These are phyloP conservation scores for Apomyelois bistriatella DNA, from an alignment of 2,888 invertebrate genomes.

Conservation along the genomic window DNA sequence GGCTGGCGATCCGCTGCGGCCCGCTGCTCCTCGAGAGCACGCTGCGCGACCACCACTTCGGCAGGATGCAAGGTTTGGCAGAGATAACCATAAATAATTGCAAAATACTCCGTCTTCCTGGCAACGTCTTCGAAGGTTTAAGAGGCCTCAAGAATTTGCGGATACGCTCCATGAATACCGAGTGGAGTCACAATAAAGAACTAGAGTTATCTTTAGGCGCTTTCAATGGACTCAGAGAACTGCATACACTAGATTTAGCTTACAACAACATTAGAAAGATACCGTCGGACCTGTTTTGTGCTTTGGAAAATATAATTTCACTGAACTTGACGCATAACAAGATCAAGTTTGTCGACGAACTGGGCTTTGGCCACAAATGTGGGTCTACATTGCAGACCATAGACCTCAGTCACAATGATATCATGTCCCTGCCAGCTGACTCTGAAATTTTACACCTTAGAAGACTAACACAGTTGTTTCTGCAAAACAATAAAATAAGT, in stretches of 20 bases:
- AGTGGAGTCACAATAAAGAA: constrained; percentile 86
- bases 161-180: constrained; percentile 88
- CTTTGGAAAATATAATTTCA: constrained; percentile 87
- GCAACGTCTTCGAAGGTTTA: constrained; percentile 89
- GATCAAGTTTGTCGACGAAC: constrained; percentile 86
- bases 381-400: constrained; percentile 87
- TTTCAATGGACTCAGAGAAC: constrained; percentile 87
- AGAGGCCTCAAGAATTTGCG: constrained; percentile 88
- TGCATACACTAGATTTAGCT: constrained; percentile 88
- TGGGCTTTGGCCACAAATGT: constrained; percentile 83
- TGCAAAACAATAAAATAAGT: constrained; percentile 91
- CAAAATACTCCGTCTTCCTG: constrained; percentile 88
- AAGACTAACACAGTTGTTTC: constrained; percentile 87
- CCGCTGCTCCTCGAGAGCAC: constrained; percentile 82
- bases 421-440: constrained; percentile 86
- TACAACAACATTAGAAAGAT: constrained; percentile 90
- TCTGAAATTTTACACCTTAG: constrained; percentile 88
- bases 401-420: constrained; percentile 90
- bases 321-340: constrained; percentile 92
- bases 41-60: constrained; percentile 85
- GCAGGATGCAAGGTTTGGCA: constrained; percentile 86
- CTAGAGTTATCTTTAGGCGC: constrained; percentile 86
- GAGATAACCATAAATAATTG: constrained; percentile 88
- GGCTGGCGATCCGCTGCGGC: constrained; percentile 87
- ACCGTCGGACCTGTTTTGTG: constrained; percentile 89